phyloP scores from a whole-genome alignment of 2,888 invertebrate genomes.

The Saturnia japonica region DNA sequence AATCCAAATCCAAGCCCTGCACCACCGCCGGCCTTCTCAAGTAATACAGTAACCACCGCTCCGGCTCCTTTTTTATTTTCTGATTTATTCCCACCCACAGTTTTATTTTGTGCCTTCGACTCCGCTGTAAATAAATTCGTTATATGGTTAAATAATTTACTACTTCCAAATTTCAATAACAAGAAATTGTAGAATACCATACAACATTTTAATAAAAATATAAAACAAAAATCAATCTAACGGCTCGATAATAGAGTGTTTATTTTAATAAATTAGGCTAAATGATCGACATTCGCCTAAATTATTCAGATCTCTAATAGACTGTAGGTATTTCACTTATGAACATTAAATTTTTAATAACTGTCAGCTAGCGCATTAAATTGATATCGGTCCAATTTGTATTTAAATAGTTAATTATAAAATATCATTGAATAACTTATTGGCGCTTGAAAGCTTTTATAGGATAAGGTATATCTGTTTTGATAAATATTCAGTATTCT shows the following conservation, averaged over 20 bases:
- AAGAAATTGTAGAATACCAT: background rate
- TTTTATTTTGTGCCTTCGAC: conserved; percentile 61
- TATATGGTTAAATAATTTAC: no score
- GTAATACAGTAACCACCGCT: conserved; percentile 66
- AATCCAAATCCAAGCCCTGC: conserved; percentile 96
- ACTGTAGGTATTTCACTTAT: background rate
- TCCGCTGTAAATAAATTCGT: conserved; percentile 55
- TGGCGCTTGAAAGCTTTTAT: background rate
- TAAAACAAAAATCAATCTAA: background rate
- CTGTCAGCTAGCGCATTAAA: background rate
- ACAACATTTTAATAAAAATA: background rate
- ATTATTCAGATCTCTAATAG: conserved; percentile 13
- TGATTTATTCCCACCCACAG: conserved; percentile 9
- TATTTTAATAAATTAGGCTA: background rate
- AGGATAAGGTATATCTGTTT: background rate
- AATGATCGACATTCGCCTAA: conserved; percentile 2
- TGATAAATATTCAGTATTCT: background rate
- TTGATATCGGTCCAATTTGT: background rate
- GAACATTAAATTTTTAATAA: background rate
- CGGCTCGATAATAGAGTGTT: background rate
- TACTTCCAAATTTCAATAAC: no score
- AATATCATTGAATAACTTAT: conserved; percentile 3
- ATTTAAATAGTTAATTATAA: background rate
- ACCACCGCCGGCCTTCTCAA: conserved; percentile 84
- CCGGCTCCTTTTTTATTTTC: conserved; percentile 40